Evolutionary conservation across 2,113 vertebrate genomes (phyloP), one percentile per base, ranked within the genome.

Genomic region (Tor tambroides): DNA sequence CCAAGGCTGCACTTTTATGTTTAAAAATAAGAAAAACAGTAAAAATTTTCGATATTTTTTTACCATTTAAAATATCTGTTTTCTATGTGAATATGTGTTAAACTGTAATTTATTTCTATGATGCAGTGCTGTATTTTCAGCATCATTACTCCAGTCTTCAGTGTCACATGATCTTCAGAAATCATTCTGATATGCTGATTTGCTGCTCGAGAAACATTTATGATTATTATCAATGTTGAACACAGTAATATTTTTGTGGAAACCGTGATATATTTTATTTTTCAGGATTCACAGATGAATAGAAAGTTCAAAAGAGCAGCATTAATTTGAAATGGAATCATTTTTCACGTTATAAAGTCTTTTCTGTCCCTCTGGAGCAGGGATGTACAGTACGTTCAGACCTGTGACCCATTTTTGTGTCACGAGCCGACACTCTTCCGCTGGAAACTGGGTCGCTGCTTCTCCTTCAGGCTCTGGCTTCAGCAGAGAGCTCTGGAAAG

Each of bases 401-500:
- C 15, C 65, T 8, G 30, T 65, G 63, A 28, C 63, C 61, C 61
- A 30, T 30, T 15, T 65, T 30, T 14, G 63, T 30, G 63, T 63
- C 10, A 61, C 23, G 23, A 61, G 21, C 59, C 54, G 80, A 59
- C 2, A 2, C 54, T 59, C 6, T 4, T 41, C 4, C 35, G 49
- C 14, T 5, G 12, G 17, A 80, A 46, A 51, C 54, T 28, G n/a
- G 14, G 80, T 4, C 54, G 23, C 46, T 7, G 56, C 19, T 26
- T 61, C 35, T 32, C 61, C 46, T 69, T 12, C 88, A 81, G 21
- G n/a, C 75, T 6, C 56, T 14, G 19, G 49, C 32, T 4, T 9
- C 61, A 93, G 88, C 67, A 26, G 76, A 79, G 61, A 4, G 21
- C 75, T 6, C 76, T 28, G n/a, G 38, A 77, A 72, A 28, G 43